Evolutionary conservation across 2,113 vertebrate genomes (phyloP).

Genomic region (Tragelaphus strepsiceros): DNA sequence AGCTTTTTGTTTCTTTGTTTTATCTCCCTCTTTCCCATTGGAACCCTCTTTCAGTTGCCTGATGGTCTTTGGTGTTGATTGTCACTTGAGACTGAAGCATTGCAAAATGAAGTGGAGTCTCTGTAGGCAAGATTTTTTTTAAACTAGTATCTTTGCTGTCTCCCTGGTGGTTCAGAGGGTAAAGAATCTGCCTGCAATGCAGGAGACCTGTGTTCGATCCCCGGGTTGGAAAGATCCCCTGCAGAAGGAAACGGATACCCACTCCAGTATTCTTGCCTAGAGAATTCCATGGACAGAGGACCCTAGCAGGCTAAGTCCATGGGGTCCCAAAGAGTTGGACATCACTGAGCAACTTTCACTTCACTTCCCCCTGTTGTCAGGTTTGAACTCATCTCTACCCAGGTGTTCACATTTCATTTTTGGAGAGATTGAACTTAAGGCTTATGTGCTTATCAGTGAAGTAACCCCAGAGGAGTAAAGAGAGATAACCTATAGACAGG

Average conservation of each 20-base stretch:
- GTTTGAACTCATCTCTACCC: not conserved
- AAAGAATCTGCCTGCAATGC: not conserved
- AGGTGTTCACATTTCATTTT: not conserved
- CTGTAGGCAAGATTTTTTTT: not conserved
- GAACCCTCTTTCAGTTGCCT: not conserved
- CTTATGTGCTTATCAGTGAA: slow-evolving; percentile 60
- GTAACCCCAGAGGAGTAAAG: not conserved
- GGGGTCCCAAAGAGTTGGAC: not conserved
- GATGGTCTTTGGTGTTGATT: not conserved
- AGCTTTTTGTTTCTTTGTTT: not conserved
- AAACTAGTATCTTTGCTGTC: not conserved
- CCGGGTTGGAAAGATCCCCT: not conserved
- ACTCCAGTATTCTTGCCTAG: not conserved
- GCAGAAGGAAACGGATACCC: not conserved
- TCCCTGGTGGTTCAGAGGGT: not conserved
- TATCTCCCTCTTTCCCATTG: not conserved
- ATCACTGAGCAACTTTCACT: not conserved
- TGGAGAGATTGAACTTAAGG: not conserved
- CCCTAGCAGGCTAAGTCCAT: not conserved
- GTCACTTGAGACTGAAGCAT: not conserved
- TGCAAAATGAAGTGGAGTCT: not conserved
- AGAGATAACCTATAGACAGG: not conserved
- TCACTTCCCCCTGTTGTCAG: not conserved
- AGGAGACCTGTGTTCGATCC: not conserved
- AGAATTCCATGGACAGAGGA: not conserved